Conservation (phyloP, 2,113 vertebrate genomes). For the Zosterops pallidus region DNA sequence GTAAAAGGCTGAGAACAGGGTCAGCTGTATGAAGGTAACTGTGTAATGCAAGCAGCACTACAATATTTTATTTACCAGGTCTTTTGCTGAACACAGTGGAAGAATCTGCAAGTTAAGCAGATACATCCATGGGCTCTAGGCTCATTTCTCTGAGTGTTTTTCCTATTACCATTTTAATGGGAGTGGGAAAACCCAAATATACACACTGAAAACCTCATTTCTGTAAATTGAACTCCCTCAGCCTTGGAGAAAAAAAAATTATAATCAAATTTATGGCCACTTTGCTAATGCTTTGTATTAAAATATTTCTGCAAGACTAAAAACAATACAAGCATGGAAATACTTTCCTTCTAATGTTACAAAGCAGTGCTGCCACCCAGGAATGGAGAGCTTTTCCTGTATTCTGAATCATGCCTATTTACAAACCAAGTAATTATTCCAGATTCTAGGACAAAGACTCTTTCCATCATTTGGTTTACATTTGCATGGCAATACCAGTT, state of each 20-base stretch:
- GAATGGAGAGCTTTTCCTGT: conserved; percentile 6
- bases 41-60: not conserved
- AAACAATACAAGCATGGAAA: not conserved
- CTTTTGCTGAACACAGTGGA: not conserved
- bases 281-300: not conserved
- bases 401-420: not conserved
- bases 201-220: not conserved
- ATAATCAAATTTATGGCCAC: not conserved
- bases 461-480: conserved; percentile 11
- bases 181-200: not conserved
- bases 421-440: conserved; percentile 38
- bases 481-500: conserved; percentile 46
- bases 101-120: not conserved
- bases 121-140: not conserved
- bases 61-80: not conserved
- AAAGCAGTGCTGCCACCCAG: not conserved
- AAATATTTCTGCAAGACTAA: conserved; percentile 3
- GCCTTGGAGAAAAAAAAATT: not conserved
- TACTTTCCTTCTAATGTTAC: not conserved
- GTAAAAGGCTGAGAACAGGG: not conserved
- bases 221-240: not conserved
- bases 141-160: not conserved
- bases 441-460: conserved; percentile 19
- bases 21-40: not conserved
- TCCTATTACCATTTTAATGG: not conserved